A percentile compares a stretch with the other conserved stretches of the same genome.
These are phyloP conservation scores for Helleia helle DNA, from an alignment of 2,888 invertebrate genomes.

Conservation along the genomic window DNA sequence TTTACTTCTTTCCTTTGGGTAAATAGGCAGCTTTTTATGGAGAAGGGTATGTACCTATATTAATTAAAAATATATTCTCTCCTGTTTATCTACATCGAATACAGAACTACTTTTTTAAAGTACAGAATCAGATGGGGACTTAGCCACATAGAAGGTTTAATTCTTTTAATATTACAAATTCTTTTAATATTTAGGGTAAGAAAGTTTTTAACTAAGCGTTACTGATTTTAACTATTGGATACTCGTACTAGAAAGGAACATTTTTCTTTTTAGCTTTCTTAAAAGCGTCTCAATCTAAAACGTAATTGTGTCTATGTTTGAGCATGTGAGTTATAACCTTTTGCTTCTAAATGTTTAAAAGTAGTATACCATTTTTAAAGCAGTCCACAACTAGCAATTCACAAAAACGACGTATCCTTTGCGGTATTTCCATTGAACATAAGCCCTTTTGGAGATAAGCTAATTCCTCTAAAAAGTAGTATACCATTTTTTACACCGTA, in stretches of 20 bases:
- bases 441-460: conserved; percentile 9
- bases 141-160: too few species aligned
- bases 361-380: conserved; percentile 29
- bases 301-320: conserved; percentile 7
- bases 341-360: conserved; percentile 22
- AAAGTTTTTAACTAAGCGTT: too few species aligned
- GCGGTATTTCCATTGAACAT: conserved; percentile 7
- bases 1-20: too few species aligned
- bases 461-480: conserved; percentile 10
- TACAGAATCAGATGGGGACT: too few species aligned
- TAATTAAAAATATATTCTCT: too few species aligned
- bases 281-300: conserved; percentile 15
- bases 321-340: conserved; percentile 27
- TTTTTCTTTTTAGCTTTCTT: conserved; percentile 35
- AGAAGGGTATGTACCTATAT: too few species aligned
- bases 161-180: too few species aligned
- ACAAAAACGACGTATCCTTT: conserved; percentile 15
- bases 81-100: too few species aligned
- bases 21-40: too few species aligned
- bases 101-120: too few species aligned
- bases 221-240: conserved; percentile 29
- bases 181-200: too few species aligned
- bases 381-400: conserved; percentile 4
- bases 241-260: conserved; percentile 34
- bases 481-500: conserved; percentile 12